Evolutionary conservation across 2,113 vertebrate genomes (phyloP).

Genomic region (Rutilus rutilus): DNA sequence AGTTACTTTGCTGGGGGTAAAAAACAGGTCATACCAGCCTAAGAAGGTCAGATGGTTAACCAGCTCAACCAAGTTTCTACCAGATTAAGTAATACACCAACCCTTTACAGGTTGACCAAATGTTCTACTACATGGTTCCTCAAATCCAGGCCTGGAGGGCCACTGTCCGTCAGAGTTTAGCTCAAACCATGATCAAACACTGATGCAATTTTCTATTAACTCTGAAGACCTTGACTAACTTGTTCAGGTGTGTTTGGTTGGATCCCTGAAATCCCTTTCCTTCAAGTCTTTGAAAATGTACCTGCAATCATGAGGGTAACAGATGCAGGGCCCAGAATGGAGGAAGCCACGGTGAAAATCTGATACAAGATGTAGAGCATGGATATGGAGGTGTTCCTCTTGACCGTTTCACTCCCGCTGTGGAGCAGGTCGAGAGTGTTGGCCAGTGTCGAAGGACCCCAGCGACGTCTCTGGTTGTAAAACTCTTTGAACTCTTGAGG

Average conservation of each 20-base stretch:
- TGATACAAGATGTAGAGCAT: slow-evolving; percentile 80
- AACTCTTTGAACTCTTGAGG: slow-evolving; percentile 84
- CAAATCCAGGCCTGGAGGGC: too few relatives aligned
- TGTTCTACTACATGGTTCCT: neutral
- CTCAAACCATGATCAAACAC: too few relatives aligned
- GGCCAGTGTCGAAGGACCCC: slow-evolving; percentile 82
- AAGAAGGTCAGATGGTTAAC: neutral
- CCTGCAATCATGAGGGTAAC: slow-evolving; percentile 83
- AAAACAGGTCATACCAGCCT: neutral
- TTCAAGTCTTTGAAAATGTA: slow-evolving; percentile 44
- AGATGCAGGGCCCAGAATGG: slow-evolving; percentile 82
- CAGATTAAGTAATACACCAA: neutral
- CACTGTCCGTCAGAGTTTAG: too few relatives aligned
- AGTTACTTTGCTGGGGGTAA: neutral
- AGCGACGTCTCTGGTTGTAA: slow-evolving; percentile 82
- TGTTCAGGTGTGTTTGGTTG: too few relatives aligned
- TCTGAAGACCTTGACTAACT: too few relatives aligned
- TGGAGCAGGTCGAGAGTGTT: slow-evolving; percentile 81
- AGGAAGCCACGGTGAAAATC: slow-evolving; percentile 79
- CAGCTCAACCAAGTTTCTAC: neutral
- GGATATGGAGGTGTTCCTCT: slow-evolving; percentile 80
- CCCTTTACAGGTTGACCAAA: neutral
- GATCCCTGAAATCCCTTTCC: too few relatives aligned
- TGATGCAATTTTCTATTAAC: too few relatives aligned
- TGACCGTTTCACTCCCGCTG: slow-evolving; percentile 74